A percentile compares a stretch with the other conserved stretches of the same genome.
phyloP scores from a whole-genome alignment of 2,888 invertebrate species.

The Drosophila vallismaia region DNA sequence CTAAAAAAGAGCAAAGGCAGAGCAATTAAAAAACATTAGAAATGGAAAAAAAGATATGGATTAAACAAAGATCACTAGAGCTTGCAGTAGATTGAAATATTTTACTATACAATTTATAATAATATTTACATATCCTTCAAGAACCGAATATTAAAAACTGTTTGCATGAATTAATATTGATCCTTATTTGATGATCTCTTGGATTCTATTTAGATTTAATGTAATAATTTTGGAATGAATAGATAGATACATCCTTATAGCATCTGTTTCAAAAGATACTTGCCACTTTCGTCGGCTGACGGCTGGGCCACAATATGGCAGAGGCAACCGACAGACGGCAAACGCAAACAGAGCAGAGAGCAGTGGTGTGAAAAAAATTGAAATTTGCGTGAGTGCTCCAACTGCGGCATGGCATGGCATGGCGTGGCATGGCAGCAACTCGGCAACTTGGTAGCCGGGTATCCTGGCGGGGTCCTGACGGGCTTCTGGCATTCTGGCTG shows the following conservation, averaged over 20 bases:
- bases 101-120: too few relatives aligned
- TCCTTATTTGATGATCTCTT: too few relatives aligned
- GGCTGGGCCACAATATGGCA: constrained; percentile 70
- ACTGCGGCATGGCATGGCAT: constrained; percentile 63
- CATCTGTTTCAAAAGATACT: neutral
- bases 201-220: too few relatives aligned
- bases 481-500: constrained; percentile 40
- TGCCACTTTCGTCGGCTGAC: constrained; percentile 54
- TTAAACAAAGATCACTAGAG: too few relatives aligned
- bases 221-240: too few relatives aligned
- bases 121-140: too few relatives aligned
- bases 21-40: too few relatives aligned
- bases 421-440: constrained; percentile 28
- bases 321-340: constrained; percentile 62
- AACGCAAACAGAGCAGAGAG: constrained; percentile 58
- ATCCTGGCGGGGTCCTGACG: constrained; percentile 38
- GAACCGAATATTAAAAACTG: too few relatives aligned
- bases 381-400: constrained; percentile 79
- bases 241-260: too few relatives aligned
- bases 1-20: neutral
- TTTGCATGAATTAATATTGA: too few relatives aligned
- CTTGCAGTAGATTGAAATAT: too few relatives aligned
- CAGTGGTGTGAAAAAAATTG: constrained; percentile 83
- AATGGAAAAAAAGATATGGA: too few relatives aligned
- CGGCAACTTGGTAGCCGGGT: constrained; percentile 39